A percentile compares a stretch with the other conserved stretches of the same genome.
phyloP scores from a whole-genome alignment of 2,113 vertebrate species.

The Neogale vison region DNA sequence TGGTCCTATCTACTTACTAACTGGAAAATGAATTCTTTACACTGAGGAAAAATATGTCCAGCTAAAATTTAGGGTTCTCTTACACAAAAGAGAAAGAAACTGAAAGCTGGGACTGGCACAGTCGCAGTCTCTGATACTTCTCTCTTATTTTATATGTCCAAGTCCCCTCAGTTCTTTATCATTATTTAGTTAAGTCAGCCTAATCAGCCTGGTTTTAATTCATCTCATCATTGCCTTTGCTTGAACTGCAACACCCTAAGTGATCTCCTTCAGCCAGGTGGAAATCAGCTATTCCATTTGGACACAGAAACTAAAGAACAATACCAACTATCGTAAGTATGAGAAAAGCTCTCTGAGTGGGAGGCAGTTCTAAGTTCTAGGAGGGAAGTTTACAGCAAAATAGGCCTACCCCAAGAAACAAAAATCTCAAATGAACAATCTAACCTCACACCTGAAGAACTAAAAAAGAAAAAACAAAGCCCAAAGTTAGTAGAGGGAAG shows the following conservation, averaged over 20 bases:
- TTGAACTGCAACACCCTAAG: not conserved
- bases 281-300: not conserved
- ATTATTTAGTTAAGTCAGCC: not conserved
- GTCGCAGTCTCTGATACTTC: not conserved
- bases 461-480: too few relatives aligned
- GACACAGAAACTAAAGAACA: not conserved
- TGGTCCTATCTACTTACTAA: not conserved
- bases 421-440: too few relatives aligned
- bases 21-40: not conserved
- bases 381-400: too few relatives aligned
- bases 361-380: not conserved
- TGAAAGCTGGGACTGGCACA: not conserved
- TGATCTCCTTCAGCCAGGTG: not conserved
- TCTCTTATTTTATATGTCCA: not conserved
- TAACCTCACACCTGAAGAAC: too few relatives aligned
- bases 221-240: not conserved
- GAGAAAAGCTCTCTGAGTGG: not conserved
- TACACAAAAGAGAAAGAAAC: not conserved
- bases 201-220: not conserved
- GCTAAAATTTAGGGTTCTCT: not conserved
- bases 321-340: not conserved
- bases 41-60: not conserved
- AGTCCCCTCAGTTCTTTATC: not conserved
- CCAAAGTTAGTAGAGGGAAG: too few relatives aligned
- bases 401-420: too few relatives aligned